Conservation (phyloP, 2,113 vertebrate species). For the Hypanus sabinus region DNA sequence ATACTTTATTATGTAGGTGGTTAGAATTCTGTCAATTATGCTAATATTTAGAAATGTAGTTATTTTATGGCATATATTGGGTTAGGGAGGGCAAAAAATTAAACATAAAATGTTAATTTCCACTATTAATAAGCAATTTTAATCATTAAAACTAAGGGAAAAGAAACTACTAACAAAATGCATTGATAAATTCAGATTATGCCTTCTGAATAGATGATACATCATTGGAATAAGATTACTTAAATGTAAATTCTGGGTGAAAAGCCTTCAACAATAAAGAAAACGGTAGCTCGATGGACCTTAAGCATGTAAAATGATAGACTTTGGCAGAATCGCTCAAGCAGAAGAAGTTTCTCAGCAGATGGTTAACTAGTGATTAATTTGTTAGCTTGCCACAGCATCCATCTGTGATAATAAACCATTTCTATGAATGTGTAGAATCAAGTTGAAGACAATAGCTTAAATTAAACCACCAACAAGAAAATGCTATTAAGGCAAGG, state of each 20-base stretch:
- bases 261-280: background rate
- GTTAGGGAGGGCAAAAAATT: background rate
- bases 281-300: background rate
- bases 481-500: background rate
- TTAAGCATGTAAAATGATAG: background rate
- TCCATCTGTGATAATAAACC: background rate
- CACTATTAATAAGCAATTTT: background rate
- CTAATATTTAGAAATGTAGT: background rate
- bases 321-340: background rate
- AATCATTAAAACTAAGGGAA: background rate
- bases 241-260: background rate
- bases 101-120: background rate
- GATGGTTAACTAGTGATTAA: constrained; percentile 6
- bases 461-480: background rate
- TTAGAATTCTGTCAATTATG: background rate
- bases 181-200: background rate
- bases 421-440: background rate
- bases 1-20: background rate
- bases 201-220: background rate
- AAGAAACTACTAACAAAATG: background rate
- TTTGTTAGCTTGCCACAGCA: background rate
- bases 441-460: background rate
- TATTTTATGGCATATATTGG: no score
- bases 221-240: background rate
- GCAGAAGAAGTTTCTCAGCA: background rate